Evolutionary conservation across 2,888 invertebrate species (phyloP).

Genomic region (Pelosia muscerda): DNA sequence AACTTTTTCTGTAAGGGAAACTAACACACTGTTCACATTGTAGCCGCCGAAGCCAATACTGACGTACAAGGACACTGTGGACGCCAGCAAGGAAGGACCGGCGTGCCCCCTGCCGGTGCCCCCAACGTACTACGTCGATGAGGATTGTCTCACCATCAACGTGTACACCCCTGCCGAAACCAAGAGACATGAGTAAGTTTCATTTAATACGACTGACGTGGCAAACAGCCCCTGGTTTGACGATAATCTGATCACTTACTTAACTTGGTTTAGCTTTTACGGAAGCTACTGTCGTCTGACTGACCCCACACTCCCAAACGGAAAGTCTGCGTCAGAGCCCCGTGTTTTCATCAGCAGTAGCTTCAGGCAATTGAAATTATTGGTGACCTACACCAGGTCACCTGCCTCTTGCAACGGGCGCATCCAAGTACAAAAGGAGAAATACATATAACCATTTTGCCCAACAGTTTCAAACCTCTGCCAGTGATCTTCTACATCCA

Average conservation of each 20-base stretch:
- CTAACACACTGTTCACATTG: not conserved
- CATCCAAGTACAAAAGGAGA: too few species aligned
- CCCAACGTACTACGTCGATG: conserved; percentile 71
- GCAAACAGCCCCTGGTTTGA: not conserved
- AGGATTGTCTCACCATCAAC: conserved; percentile 89
- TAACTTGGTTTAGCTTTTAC: too few species aligned
- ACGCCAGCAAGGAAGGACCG: conserved; percentile 87
- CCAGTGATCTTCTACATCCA: conserved; percentile 90
- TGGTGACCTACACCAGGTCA: too few species aligned
- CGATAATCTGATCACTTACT: not conserved
- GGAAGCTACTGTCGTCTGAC: not conserved
- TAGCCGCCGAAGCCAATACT: conserved; percentile 46
- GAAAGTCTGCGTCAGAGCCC: too few species aligned
- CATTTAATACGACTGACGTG: not conserved
- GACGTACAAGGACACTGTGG: conserved; percentile 74
- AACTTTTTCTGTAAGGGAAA: not conserved
- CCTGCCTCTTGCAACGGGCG: too few species aligned
- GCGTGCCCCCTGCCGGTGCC: conserved; percentile 82
- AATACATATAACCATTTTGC: not conserved
- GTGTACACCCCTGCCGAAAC: conserved; percentile 77
- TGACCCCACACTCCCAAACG: not conserved
- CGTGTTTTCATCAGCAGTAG: too few species aligned
- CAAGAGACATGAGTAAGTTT: conserved; percentile 30
- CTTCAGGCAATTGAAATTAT: too few species aligned
- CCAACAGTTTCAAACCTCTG: conserved; percentile 54